Percentiles rank a stretch among this genome's conserved stretches.
These are phyloP conservation scores for Zaprionus camerounensis DNA, from an alignment of 1,140 invertebrate species.

Conservation along the genomic window DNA sequence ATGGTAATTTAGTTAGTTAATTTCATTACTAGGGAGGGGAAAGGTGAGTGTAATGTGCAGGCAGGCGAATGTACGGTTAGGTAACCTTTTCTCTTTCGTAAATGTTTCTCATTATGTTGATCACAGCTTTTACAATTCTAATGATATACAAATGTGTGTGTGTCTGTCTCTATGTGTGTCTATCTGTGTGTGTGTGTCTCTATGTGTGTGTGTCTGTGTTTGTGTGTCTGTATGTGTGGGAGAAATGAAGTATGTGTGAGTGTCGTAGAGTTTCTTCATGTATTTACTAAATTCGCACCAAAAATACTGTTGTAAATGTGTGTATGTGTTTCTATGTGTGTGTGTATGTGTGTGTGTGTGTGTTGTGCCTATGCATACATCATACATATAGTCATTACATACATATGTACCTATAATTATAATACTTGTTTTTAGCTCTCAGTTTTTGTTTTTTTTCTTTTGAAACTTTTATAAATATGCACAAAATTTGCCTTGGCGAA, in stretches of 20 bases:
- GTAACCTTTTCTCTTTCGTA: slow-evolving; percentile 16
- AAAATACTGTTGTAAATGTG: slow-evolving; percentile 55
- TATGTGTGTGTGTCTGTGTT: slow-evolving; percentile 5
- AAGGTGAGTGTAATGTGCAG: slow-evolving; percentile 27
- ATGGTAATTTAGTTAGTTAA: slow-evolving; percentile 20
- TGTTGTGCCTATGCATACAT: slow-evolving; percentile 18
- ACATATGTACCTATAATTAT: slow-evolving; percentile 55
- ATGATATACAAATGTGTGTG: slow-evolving; percentile 64
- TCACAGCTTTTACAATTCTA: slow-evolving; percentile 81
- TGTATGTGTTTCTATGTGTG: slow-evolving; percentile 23
- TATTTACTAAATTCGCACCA: slow-evolving; percentile 60
- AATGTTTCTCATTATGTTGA: slow-evolving; percentile 48
- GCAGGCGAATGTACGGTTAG: slow-evolving; percentile 39
- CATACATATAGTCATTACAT: slow-evolving; percentile 37
- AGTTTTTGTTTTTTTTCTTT: background rate
- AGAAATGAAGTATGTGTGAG: slow-evolving; percentile 12
- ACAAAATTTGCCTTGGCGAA: slow-evolving; percentile 30
- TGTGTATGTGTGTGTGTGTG: background rate
- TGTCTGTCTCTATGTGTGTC: slow-evolving; percentile 5
- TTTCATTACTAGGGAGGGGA: slow-evolving; percentile 11
- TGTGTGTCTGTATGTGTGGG: slow-evolving; percentile 29
- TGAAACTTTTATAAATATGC: slow-evolving; percentile 46
- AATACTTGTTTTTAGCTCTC: slow-evolving; percentile 55
- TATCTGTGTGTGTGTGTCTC: slow-evolving; percentile 14
- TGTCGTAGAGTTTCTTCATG: slow-evolving; percentile 11